Percentiles rank a stretch among this genome's conserved stretches.
Conservation (phyloP, 1,140 invertebrate genomes). For the Cherax destructor region DNA sequence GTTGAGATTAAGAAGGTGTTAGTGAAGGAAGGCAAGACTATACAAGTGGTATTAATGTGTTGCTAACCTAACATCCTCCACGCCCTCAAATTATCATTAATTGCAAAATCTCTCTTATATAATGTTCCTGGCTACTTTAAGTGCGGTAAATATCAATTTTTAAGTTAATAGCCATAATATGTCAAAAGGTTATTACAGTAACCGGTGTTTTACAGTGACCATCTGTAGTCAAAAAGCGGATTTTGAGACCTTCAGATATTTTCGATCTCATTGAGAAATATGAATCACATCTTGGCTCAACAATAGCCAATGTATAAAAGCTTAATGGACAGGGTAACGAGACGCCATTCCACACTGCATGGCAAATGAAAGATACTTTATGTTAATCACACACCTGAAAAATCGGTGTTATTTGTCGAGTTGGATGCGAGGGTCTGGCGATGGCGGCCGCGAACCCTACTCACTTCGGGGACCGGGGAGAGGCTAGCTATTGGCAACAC, state of each 20-base stretch:
- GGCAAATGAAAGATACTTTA: slow-evolving; percentile 60
- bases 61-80: not conserved
- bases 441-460: slow-evolving; percentile 23
- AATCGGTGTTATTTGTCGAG: slow-evolving; percentile 61
- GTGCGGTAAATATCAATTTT: slow-evolving; percentile 9
- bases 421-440: not conserved
- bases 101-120: not conserved
- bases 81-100: not conserved
- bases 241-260: slow-evolving; percentile 18
- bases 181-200: slow-evolving; percentile 22
- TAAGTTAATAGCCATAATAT: slow-evolving; percentile 1
- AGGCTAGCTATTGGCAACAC: slow-evolving; percentile 53
- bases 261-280: slow-evolving; percentile 26
- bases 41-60: not conserved
- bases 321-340: slow-evolving; percentile 54
- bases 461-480: slow-evolving; percentile 44
- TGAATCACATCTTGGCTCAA: slow-evolving; percentile 24
- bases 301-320: slow-evolving; percentile 27
- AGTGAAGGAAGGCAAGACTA: not conserved
- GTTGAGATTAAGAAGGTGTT: not conserved
- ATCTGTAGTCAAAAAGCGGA: slow-evolving; percentile 35
- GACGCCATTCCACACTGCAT: slow-evolving; percentile 52
- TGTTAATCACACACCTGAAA: slow-evolving; percentile 62
- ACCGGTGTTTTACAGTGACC: slow-evolving; percentile 21
- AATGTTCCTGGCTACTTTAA: not conserved